Evolutionary conservation across 2,888 invertebrate genomes (phyloP).

Genomic region (Seira ritae): DNA sequence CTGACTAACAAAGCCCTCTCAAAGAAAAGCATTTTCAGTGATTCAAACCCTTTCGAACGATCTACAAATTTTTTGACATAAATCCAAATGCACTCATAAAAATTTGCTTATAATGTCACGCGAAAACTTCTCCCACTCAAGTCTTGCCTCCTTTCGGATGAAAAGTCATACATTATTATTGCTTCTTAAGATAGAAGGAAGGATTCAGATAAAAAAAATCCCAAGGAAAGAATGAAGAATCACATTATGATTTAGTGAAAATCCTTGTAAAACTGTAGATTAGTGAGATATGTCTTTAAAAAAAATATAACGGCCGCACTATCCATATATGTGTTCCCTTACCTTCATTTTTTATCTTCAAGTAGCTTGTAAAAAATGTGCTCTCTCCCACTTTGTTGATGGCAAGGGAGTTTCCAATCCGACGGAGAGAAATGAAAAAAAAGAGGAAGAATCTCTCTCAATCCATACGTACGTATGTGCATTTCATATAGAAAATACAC

Average conservation of each 20-base stretch:
- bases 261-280: not conserved
- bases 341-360: not conserved
- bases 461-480: not conserved
- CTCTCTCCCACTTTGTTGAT: slow-evolving; percentile 1
- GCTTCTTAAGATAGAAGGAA: not conserved
- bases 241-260: not conserved
- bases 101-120: no score
- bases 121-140: no score
- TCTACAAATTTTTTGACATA: no score
- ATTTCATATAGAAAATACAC: not conserved
- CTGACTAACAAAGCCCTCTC: no score
- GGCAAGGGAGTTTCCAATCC: slow-evolving; percentile 42
- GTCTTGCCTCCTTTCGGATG: no score
- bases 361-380: not conserved
- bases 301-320: not conserved
- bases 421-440: slow-evolving; percentile 17
- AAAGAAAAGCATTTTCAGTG: no score
- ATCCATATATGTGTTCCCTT: not conserved
- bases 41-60: no score
- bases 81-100: no score
- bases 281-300: not conserved
- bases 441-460: slow-evolving; percentile 12
- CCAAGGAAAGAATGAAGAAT: not conserved
- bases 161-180: not conserved
- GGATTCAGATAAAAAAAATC: not conserved